Evolutionary conservation across 1,140 invertebrate species (phyloP).

Genomic region (Aradophagus sp.): DNA sequence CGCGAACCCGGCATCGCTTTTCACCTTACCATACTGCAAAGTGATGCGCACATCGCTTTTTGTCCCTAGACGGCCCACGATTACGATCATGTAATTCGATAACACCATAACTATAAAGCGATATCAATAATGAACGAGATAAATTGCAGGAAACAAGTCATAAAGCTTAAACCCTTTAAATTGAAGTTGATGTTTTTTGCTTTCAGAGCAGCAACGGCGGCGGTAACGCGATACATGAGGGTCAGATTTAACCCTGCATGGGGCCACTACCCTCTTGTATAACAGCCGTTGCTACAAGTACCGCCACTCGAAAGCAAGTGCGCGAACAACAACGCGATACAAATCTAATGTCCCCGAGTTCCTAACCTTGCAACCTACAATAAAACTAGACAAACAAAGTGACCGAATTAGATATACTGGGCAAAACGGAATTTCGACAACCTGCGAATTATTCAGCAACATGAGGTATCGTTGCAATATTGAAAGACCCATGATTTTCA

Average conservation of each 20-base stretch:
- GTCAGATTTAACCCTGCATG: conserved; percentile 55
- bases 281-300: conserved; percentile 46
- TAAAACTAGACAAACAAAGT: conserved; percentile 7
- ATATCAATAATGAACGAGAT: conserved; percentile 52
- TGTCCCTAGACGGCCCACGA: not conserved
- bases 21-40: conserved; percentile 1
- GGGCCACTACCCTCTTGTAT: conserved; percentile 52
- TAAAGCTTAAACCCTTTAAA: conserved; percentile 54
- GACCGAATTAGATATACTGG: not conserved
- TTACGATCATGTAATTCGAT: conserved; percentile 43
- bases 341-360: conserved; percentile 34
- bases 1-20: too few relatives aligned
- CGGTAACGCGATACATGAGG: conserved; percentile 50
- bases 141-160: conserved; percentile 37
- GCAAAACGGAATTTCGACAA: too few relatives aligned
- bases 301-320: conserved; percentile 41
- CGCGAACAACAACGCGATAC: conserved; percentile 39
- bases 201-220: conserved; percentile 21
- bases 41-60: conserved; percentile 7
- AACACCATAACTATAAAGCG: conserved; percentile 34
- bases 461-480: not conserved
- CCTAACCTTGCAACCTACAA: conserved; percentile 1
- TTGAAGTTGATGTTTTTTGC: conserved; percentile 49
- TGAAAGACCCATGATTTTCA: too few relatives aligned
- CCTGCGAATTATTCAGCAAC: too few relatives aligned